Conservation (phyloP, 2,797 vertebrate genomes). For the Propithecus perrieri region DNA sequence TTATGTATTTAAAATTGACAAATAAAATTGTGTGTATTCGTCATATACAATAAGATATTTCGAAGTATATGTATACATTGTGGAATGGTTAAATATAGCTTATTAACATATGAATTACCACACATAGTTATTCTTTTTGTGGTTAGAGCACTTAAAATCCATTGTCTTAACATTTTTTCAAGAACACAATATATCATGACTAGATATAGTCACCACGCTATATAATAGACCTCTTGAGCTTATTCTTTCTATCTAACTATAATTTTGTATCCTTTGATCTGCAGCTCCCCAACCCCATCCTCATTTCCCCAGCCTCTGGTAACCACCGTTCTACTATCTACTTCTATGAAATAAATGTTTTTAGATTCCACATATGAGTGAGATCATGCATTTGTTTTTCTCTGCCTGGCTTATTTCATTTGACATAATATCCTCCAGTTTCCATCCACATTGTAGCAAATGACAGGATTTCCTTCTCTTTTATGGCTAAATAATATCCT, state of each 20-base stretch:
- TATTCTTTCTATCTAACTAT: not conserved
- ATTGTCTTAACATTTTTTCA: not conserved
- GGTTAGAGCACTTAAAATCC: not conserved
- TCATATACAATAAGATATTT: not conserved
- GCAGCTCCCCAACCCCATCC: not conserved
- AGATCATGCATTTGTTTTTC: not conserved
- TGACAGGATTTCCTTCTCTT: not conserved
- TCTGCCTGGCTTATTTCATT: not conserved
- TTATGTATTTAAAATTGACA: not conserved
- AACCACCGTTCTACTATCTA: not conserved
- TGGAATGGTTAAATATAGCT: not conserved
- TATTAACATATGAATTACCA: not conserved
- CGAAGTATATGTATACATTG: not conserved
- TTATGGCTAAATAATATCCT: not conserved
- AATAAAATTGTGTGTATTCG: not conserved
- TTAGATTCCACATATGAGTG: not conserved
- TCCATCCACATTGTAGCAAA: not conserved
- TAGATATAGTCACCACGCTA: not conserved
- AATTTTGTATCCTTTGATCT: not conserved
- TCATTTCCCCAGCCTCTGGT: not conserved
- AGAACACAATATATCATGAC: not conserved
- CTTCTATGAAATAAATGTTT: not conserved
- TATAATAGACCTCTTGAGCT: not conserved
- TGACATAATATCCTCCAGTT: not conserved
- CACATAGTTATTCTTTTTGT: not conserved